Base-by-base conservation (phyloP, 2,888 invertebrate genomes). In the Troides helena region DNA sequence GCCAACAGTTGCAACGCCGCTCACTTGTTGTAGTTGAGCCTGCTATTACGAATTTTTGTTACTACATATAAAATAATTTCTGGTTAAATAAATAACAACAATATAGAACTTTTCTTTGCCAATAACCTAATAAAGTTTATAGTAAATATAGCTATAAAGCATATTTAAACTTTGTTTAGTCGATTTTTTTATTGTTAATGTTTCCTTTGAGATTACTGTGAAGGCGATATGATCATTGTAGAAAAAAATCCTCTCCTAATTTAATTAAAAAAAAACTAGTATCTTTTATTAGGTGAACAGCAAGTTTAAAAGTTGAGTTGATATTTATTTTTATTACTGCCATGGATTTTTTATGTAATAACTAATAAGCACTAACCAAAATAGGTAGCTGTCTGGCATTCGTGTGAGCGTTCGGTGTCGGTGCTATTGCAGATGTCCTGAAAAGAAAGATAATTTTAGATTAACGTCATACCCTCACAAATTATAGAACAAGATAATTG, bases 21-120 rank as follows among this genome's bases (percentile, higher is more conserved):
- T 88, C 50, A 90, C 89, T 85, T 91, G 94, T 79, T 96, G 95
- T 65, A 95, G 86, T 80, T 96, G 95, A 64, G 95, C 95, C 91
- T 96, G 95, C 95, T 95, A 78, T 69, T 61, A 76, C 18, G 72
- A 74, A 72, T 61, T 64, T 61, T 43, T 17, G 50, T 71, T 62
- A 67, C 64, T 58, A 36, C 21, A 10, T 25, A 14, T 58, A 58
- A n/a, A 7, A 53, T n/a, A 53, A 53, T 53, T 46, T 46, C 46
- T 3, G 14, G 1, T 1, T 46, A 4, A 14, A 12, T 46, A 46
- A 46, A 46, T 46, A 3, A 10, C 46, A 46, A 46, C 46, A 46
- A 46, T 46, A 46, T 14, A 46, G 14, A 46, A 12, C 14, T 46
- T 46, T 14, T 14, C 0, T 46, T 46, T 46, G 12, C 0, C 46